Evolutionary conservation across 2,113 vertebrate species (phyloP).

Genomic region (Rhinoderma darwinii): DNA sequence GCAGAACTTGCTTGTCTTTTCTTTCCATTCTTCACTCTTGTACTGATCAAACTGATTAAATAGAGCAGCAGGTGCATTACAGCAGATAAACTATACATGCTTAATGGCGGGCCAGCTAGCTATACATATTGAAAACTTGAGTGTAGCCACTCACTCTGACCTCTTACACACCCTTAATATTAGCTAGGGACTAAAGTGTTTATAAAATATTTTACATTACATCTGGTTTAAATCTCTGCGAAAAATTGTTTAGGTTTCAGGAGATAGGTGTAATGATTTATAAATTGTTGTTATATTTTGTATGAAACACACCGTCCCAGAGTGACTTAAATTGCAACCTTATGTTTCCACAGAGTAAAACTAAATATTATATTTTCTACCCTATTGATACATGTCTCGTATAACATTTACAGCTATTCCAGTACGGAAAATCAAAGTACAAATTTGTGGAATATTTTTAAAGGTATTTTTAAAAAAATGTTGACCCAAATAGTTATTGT

Average conservation of each 20-base stretch:
- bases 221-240: constrained; percentile 36
- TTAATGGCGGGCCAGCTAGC: background rate
- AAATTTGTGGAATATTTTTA: background rate
- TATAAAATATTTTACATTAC: constrained; percentile 44
- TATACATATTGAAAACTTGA: constrained; percentile 30
- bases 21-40: constrained; percentile 1
- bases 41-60: background rate
- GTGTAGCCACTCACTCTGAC: constrained; percentile 6
- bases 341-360: constrained; percentile 23
- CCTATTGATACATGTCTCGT: background rate
- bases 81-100: background rate
- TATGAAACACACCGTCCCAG: constrained; percentile 16
- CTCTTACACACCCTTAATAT: constrained; percentile 41
- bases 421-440: background rate
- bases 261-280: constrained; percentile 56
- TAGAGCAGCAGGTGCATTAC: constrained; percentile 35
- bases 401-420: background rate
- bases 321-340: constrained; percentile 42
- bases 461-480: background rate
- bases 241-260: constrained; percentile 44
- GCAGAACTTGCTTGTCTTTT: background rate
- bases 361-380: constrained; percentile 16
- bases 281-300: constrained; percentile 55
- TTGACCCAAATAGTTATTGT: too few relatives aligned
- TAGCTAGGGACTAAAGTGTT: constrained; percentile 38